Conservation (phyloP, 2,113 vertebrate genomes). For the Rana temporaria region DNA sequence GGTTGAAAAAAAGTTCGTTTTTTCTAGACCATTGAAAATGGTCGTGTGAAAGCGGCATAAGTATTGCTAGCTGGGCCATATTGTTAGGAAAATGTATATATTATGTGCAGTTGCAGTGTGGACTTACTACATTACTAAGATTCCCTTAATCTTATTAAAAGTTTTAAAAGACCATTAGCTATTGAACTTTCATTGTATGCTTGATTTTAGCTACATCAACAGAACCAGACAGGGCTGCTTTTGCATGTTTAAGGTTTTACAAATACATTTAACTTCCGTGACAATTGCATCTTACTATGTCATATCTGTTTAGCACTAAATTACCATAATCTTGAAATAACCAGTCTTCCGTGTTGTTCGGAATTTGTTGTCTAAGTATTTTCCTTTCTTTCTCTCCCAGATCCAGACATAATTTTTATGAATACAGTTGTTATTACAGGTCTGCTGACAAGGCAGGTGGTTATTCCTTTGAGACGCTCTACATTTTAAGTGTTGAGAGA, state of each 20-base stretch:
- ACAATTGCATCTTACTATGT: not conserved
- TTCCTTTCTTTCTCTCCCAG: slow-evolving; percentile 6
- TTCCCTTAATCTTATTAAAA: no score
- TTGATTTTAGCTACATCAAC: no score
- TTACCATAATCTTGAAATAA: slow-evolving; percentile 20
- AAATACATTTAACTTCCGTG: not conserved
- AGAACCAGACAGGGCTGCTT: no score
- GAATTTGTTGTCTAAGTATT: slow-evolving; percentile 20
- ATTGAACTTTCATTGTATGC: no score
- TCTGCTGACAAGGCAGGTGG: slow-evolving; percentile 45
- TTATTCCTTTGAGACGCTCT: slow-evolving; percentile 20
- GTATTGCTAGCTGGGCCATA: no score
- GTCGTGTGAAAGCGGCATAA: no score
- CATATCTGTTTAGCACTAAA: slow-evolving; percentile 8
- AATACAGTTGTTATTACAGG: slow-evolving; percentile 42
- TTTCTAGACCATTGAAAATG: no score
- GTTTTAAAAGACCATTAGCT: no score
- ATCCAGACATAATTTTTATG: slow-evolving; percentile 44
- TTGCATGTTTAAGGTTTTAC: not conserved
- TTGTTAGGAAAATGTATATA: no score
- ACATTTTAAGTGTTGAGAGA: slow-evolving; percentile 45
- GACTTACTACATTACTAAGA: no score
- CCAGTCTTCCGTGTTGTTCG: not conserved
- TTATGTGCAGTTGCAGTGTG: no score
- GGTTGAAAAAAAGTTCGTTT: no score